phyloP scores from a whole-genome alignment of 2,888 invertebrate species.

The Dolichopus griseipennis region DNA sequence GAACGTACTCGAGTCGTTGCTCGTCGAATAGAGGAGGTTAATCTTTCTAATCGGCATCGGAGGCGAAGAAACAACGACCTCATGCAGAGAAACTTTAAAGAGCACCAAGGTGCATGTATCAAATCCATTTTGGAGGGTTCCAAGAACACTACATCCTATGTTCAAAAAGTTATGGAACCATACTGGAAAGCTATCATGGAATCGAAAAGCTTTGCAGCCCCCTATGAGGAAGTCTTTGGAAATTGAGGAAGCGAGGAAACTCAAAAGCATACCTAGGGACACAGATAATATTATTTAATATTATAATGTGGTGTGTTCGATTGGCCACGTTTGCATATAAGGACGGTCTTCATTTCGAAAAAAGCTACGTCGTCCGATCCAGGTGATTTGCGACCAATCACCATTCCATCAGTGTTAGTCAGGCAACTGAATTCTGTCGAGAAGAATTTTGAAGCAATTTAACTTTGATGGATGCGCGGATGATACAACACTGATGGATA shows the following conservation, averaged over 20 bases:
- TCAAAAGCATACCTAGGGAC: not conserved
- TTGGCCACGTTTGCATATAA: not conserved
- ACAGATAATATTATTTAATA: not conserved
- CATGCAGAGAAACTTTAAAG: not conserved
- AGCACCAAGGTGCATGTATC: constrained; percentile 2
- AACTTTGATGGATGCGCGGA: not conserved
- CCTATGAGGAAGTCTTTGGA: too few species aligned
- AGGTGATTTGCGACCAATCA: not conserved
- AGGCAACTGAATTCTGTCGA: not conserved
- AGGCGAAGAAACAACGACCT: not conserved
- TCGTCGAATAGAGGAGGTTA: too few species aligned
- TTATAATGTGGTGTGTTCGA: not conserved
- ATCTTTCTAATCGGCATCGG: not conserved
- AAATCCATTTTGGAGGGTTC: constrained; percentile 2
- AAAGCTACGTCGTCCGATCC: not conserved
- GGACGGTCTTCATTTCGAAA: not conserved
- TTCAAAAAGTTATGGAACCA: not conserved
- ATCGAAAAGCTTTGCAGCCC: not conserved
- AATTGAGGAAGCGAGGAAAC: not conserved
- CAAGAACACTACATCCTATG: not conserved
- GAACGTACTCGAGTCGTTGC: too few species aligned
- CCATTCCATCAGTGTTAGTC: not conserved
- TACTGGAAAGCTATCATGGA: not conserved
- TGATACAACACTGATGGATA: not conserved
- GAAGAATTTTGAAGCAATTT: not conserved